Evolutionary conservation across 2,888 invertebrate species (phyloP), one percentile per base, ranked within the genome.

Genomic region (Psylliodes chrysocephalus): DNA sequence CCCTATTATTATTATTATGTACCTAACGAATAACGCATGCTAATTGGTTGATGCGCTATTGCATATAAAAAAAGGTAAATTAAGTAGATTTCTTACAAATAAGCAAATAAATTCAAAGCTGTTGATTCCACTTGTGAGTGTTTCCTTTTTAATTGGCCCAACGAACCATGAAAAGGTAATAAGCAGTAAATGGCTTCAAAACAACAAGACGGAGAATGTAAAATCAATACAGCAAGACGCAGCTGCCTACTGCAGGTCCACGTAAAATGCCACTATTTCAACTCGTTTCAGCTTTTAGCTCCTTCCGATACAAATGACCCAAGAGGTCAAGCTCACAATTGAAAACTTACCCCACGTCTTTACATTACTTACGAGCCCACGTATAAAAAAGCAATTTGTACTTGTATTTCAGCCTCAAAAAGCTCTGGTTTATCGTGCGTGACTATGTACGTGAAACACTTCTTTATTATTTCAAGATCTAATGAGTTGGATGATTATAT

Each of bases 191-290:
- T 59, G 18, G 64, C 47, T 60, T 64, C 60, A 56, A 56, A 64
- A 64, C 60, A 60, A 64, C 55, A 56, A 47, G 61, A 61, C 51
- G 25, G 28, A 52, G 73, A 76, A 77, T 73, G 72, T 69, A 71
- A 73, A 78, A 78, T 79, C 78, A 71, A 79, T 79, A 78, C 71
- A 67, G 71, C 73, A 71, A 72, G 71, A 73, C 71, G 69, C 73
- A 70, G 73, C 76, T 75, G 71, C 73, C 74, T 72, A 71, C 67
- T 74, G 74, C 74, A 74, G 71, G 75, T 78, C 73, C 77, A 78
- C 77, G 77, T 78, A 75, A 75, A 77, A 76, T 68, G 73, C 73
- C 73, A 77, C 74, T 78, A 77, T 79, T 79, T 79, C 77, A 79
- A 72, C 70, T 56, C 63, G 61, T 64, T 66, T 55, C 66, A 64